Evolutionary conservation across 2,888 invertebrate genomes (phyloP).

Genomic region (Druceiella hillmani): DNA sequence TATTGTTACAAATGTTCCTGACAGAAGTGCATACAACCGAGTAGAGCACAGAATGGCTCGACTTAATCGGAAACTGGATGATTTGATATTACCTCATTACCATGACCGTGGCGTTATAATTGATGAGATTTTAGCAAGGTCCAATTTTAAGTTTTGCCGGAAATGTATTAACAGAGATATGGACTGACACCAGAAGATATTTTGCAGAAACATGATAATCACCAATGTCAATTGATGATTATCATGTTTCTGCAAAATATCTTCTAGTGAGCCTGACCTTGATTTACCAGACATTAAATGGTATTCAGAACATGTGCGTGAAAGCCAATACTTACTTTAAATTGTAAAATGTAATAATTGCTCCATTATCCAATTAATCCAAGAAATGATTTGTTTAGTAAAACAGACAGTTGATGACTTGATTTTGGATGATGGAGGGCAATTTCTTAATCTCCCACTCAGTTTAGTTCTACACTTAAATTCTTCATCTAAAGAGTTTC

Average conservation of each 20-base stretch:
- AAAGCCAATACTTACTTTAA: too few species aligned
- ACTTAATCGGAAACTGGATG: too few species aligned
- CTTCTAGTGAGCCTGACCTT: neutral
- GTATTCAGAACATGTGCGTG: conserved; percentile 6
- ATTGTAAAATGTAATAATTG: conserved; percentile 21
- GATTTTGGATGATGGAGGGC: conserved; percentile 21
- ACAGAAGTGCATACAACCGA: too few species aligned
- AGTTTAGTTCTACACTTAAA: conserved; percentile 25
- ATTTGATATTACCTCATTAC: too few species aligned
- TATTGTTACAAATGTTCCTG: too few species aligned
- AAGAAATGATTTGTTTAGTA: conserved; percentile 23
- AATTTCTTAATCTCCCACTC: conserved; percentile 24
- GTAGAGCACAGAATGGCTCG: too few species aligned
- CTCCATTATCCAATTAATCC: conserved; percentile 24
- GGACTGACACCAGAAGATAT: too few species aligned
- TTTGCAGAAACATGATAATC: too few species aligned
- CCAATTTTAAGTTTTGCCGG: too few species aligned
- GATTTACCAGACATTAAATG: conserved; percentile 4
- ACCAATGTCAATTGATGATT: neutral
- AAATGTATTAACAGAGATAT: too few species aligned
- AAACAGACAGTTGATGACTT: conserved; percentile 22
- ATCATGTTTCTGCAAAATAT: conserved; percentile 3
- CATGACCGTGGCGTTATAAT: too few species aligned
- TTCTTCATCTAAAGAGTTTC: conserved; percentile 20
- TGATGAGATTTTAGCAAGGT: too few species aligned